Conservation (phyloP, 2,113 vertebrate species). For the Eudyptes chrysolophus region DNA sequence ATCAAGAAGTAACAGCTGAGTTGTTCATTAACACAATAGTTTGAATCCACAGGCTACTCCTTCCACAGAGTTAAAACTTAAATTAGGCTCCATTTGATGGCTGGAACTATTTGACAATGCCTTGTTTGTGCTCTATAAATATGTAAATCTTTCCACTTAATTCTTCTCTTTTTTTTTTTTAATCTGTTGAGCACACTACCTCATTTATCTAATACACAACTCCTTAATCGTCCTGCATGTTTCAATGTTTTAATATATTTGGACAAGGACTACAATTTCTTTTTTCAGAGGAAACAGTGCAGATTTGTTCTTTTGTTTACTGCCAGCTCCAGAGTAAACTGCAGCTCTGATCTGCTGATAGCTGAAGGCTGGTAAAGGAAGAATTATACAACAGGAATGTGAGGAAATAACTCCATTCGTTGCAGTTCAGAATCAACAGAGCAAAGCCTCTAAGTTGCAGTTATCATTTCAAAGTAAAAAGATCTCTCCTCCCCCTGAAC, state of each 20-base stretch:
- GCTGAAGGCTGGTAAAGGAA: constrained; percentile 15
- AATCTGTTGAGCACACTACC: neutral
- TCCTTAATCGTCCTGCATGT: neutral
- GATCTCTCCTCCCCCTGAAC: neutral
- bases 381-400: constrained; percentile 34
- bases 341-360: constrained; percentile 27
- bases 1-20: neutral
- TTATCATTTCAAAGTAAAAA: neutral
- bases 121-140: constrained; percentile 1
- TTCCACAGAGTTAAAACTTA: neutral
- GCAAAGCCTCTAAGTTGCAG: neutral
- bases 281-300: constrained; percentile 19
- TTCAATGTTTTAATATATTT: neutral
- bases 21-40: constrained; percentile 12
- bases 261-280: neutral
- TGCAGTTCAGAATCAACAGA: constrained; percentile 1
- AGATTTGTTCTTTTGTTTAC: constrained; percentile 49
- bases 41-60: neutral
- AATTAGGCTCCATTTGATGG: neutral
- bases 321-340: constrained; percentile 24
- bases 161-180: neutral
- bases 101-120: constrained; percentile 1
- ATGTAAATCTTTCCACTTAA: neutral
- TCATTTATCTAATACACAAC: neutral
- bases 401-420: constrained; percentile 30